Conservation (phyloP, 2,797 vertebrate genomes). For the Hoplostethus atlanticus region DNA sequence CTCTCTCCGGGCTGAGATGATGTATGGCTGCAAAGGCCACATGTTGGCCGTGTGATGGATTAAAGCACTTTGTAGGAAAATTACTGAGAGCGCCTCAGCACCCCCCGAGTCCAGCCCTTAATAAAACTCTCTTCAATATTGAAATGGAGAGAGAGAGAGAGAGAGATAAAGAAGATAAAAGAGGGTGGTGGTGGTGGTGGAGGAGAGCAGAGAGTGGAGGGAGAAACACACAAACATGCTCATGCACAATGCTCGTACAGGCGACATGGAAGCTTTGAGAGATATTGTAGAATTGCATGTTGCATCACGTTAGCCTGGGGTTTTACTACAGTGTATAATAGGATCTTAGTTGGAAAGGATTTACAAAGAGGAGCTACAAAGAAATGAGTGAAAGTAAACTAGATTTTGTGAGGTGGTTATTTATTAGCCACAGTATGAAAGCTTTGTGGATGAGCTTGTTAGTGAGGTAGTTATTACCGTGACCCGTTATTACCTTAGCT, state of each 20-base stretch:
- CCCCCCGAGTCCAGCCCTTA: slow-evolving; percentile 96
- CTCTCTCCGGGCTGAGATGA: slow-evolving; percentile 94
- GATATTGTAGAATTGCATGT: slow-evolving; percentile 28
- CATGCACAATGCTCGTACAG: slow-evolving; percentile 26
- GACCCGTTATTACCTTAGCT: neutral
- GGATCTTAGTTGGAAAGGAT: slow-evolving; percentile 25
- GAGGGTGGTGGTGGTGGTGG: slow-evolving; percentile 64
- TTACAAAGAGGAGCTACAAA: slow-evolving; percentile 9
- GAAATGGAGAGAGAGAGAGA: slow-evolving; percentile 77
- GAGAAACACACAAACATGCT: slow-evolving; percentile 40
- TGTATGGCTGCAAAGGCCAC: slow-evolving; percentile 98
- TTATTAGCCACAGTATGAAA: slow-evolving; percentile 23
- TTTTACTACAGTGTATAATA: slow-evolving; percentile 12
- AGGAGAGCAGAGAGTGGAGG: slow-evolving; percentile 23
- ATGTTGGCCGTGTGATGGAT: slow-evolving; percentile 99
- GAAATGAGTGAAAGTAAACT: slow-evolving; percentile 22
- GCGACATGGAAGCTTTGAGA: slow-evolving; percentile 11
- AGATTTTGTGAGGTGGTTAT: slow-evolving; percentile 19
- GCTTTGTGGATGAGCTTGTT: slow-evolving; percentile 9
- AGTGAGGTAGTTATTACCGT: too few relatives aligned
- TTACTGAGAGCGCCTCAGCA: slow-evolving; percentile 98
- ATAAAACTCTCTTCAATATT: slow-evolving; percentile 99
- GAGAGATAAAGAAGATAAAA: slow-evolving; percentile 70
- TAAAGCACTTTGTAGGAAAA: slow-evolving; percentile 99
- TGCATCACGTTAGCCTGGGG: slow-evolving; percentile 15